Evolutionary conservation across 2,888 invertebrate species (phyloP), one percentile per base, ranked within the genome.

Genomic region (Antheraea yamamai): DNA sequence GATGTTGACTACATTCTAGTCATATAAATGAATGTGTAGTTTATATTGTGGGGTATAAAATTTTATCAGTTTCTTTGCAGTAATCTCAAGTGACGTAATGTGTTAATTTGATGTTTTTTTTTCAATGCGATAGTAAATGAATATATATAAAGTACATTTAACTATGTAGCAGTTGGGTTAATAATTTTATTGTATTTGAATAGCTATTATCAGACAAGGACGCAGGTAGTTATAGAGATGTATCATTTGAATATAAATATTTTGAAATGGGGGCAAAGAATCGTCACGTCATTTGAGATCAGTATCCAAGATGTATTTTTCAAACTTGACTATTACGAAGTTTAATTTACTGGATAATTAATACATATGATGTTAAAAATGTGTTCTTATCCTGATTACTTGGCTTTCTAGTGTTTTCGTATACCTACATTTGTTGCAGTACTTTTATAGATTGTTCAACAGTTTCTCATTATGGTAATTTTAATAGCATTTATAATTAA

Each of bases 21-120:
- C 30, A 30, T 8, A 61, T 61, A 12, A 23, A 61, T 14, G 4
- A 14, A 64, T 70, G 8, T 70, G 39, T 70, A 39, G 0, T 70
- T 70, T 70, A 39, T 70, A 39, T 35, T 39, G n/a, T 70, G 70
- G 39, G 70, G 39, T 70, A 39, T 39, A 70, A 39, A 70, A 39
- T 20, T 39, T 39, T 70, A 70, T 70, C 70, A 39, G 7, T n/a
- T n/a, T 39, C 70, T 39, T 7, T 70, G 2, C n/a, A 68, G 39
- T 39, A 35, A 68, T 68, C 68, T 68, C 61, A 12, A 64, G 64
- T 12, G 26, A 23, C 26, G 64, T 64, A 68, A 35, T 35, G 35
- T 70, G n/a, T 70, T 70, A 39, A 39, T n/a, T 70, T 70, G 10
- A 47, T 39, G 14, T n/a, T 39, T 4, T n/a, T 20, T 35, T 39